phyloP scores from a whole-genome alignment of 2,113 vertebrate species.

The Aspiorhynchus laticeps region DNA sequence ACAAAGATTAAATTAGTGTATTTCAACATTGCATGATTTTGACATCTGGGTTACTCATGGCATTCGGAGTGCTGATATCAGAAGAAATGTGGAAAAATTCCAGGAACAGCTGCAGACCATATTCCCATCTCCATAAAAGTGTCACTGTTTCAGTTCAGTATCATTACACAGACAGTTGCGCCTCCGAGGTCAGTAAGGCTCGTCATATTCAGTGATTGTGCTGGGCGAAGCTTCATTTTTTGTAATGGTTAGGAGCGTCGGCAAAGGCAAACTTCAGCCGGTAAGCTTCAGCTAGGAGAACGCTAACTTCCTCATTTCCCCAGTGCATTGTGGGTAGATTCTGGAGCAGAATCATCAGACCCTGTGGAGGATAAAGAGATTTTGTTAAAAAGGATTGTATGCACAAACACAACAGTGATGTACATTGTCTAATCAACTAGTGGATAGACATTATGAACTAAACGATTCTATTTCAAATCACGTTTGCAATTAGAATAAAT shows the following conservation, averaged over 20 bases:
- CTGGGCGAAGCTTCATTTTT: constrained; percentile 81
- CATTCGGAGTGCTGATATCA: constrained; percentile 49
- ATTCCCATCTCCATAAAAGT: neutral
- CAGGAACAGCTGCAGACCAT: constrained; percentile 39
- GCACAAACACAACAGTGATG: constrained; percentile 24
- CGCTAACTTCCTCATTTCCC: constrained; percentile 94
- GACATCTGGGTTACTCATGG: constrained; percentile 21
- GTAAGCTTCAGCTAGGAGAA: constrained; percentile 96
- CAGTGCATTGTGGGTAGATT: constrained; percentile 94
- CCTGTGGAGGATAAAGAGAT: constrained; percentile 70
- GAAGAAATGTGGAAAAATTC: constrained; percentile 35
- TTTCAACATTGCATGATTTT: neutral
- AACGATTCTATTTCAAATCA: neutral
- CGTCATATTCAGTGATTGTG: constrained; percentile 38
- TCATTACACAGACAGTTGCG: constrained; percentile 3
- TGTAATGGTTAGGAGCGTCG: constrained; percentile 97
- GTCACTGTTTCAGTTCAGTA: neutral
- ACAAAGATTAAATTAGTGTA: neutral
- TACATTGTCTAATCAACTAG: neutral
- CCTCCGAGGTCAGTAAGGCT: neutral
- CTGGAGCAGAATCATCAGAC: constrained; percentile 94
- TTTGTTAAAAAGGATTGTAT: neutral
- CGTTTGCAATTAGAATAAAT: too few species aligned
- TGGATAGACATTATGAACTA: neutral
- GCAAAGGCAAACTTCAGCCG: constrained; percentile 97